Evolutionary conservation across 2,888 invertebrate genomes (phyloP).

Genomic region (Lordiphosa andalusiaca): DNA sequence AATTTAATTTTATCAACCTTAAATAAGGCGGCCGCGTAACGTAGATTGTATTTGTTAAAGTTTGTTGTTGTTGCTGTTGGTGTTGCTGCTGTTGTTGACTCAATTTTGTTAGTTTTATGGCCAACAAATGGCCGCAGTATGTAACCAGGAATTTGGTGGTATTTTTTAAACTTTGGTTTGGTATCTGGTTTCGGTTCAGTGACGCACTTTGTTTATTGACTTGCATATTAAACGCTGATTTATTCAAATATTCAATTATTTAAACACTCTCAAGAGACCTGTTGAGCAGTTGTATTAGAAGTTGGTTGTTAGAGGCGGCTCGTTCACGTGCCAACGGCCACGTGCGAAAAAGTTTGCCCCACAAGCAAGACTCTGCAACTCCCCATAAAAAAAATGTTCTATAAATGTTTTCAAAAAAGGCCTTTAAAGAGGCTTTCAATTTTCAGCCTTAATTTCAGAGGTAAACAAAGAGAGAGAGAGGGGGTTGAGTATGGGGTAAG

Average conservation of each 20-base stretch:
- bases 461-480: constrained; percentile 41
- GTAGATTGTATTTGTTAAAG: constrained; percentile 50
- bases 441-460: constrained; percentile 32
- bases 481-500: too few species aligned
- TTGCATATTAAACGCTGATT: constrained; percentile 8
- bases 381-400: too few species aligned
- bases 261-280: not conserved
- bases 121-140: constrained; percentile 52
- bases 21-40: constrained; percentile 55
- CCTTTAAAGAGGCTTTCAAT: too few species aligned
- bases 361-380: too few species aligned
- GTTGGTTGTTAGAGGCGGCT: not conserved
- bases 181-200: constrained; percentile 22
- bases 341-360: too few species aligned
- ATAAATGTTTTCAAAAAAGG: too few species aligned
- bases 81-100: constrained; percentile 36
- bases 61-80: constrained; percentile 25
- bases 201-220: constrained; percentile 9
- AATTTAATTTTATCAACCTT: constrained; percentile 78
- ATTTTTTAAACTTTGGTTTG: constrained; percentile 34
- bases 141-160: constrained; percentile 24
- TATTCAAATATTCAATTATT: constrained; percentile 2
- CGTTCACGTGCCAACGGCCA: constrained; percentile 41
- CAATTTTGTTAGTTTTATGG: constrained; percentile 60
- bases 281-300: not conserved